phyloP scores from a whole-genome alignment of 35 echinoderm and acorn worm species.

The Strongylocentrotus purpuratus region DNA sequence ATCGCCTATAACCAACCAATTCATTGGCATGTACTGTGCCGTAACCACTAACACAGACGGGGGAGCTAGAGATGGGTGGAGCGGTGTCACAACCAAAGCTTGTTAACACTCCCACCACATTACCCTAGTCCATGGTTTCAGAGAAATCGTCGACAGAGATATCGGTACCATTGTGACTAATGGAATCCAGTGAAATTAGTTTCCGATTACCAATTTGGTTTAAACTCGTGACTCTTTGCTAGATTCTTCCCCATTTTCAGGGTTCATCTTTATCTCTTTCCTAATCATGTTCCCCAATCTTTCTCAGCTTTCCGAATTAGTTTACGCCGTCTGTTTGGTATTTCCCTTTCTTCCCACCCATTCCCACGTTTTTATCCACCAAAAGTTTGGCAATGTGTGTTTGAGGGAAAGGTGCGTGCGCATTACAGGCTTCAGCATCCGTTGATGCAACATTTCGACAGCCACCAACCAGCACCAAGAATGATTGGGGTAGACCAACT shows the following conservation, averaged over 20 bases:
- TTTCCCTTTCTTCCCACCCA: background rate
- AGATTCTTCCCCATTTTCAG: background rate
- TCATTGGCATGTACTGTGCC: slow-evolving; percentile 23
- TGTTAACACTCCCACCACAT: background rate
- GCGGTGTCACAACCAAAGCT: background rate
- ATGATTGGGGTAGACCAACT: background rate
- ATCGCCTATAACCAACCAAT: slow-evolving; percentile 11
- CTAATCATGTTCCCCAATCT: background rate
- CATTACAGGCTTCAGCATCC: background rate
- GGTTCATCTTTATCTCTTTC: background rate
- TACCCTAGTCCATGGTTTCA: background rate
- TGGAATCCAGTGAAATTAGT: background rate
- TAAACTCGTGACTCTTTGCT: background rate
- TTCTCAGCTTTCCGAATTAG: too few species aligned
- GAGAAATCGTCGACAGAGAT: too few species aligned
- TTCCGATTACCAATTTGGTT: background rate
- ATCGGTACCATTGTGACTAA: background rate
- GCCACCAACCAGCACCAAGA: background rate
- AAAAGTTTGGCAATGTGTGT: background rate
- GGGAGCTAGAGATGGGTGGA: background rate
- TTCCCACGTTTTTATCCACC: too few species aligned
- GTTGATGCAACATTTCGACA: background rate
- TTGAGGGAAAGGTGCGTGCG: background rate
- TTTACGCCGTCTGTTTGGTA: background rate
- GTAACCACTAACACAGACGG: background rate